Percentiles rank a stretch among this genome's conserved stretches.
Conservation (phyloP, 2,888 invertebrate species). For the Leptinotarsa haldemani region DNA sequence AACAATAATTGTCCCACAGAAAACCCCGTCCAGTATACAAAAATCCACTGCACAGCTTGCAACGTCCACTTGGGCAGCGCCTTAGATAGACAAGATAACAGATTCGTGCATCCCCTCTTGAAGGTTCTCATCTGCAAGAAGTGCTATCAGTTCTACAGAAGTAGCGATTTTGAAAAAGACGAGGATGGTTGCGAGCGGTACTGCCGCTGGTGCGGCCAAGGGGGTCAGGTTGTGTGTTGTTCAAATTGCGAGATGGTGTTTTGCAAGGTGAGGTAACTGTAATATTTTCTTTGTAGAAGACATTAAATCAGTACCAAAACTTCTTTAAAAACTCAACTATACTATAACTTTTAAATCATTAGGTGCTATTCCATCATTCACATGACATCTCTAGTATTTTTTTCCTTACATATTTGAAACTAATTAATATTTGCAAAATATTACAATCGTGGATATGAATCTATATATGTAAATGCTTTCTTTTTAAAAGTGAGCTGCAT, state of each 20-base stretch:
- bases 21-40: slow-evolving; percentile 68
- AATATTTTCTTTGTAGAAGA: slow-evolving; percentile 53
- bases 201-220: slow-evolving; percentile 87
- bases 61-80: slow-evolving; percentile 81
- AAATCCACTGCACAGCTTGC: slow-evolving; percentile 81
- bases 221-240: slow-evolving; percentile 78
- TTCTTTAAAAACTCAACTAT: too few relatives aligned
- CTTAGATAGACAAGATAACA: slow-evolving; percentile 71
- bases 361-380: too few relatives aligned
- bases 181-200: slow-evolving; percentile 86
- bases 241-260: slow-evolving; percentile 80
- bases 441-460: too few relatives aligned
- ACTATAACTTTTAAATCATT: too few relatives aligned
- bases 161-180: slow-evolving; percentile 85
- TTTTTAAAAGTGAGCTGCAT: too few relatives aligned
- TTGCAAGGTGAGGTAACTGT: slow-evolving; percentile 70
- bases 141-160: slow-evolving; percentile 82
- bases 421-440: too few relatives aligned
- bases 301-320: too few relatives aligned
- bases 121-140: slow-evolving; percentile 78
- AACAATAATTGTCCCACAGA: slow-evolving; percentile 43
- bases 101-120: slow-evolving; percentile 80
- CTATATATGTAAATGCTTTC: too few relatives aligned
- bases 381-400: too few relatives aligned
- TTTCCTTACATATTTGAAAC: too few relatives aligned